Percentiles rank a stretch among this genome's conserved stretches.
Conservation (phyloP, 2,113 vertebrate species). For the Psilopsiagon aurifrons region DNA sequence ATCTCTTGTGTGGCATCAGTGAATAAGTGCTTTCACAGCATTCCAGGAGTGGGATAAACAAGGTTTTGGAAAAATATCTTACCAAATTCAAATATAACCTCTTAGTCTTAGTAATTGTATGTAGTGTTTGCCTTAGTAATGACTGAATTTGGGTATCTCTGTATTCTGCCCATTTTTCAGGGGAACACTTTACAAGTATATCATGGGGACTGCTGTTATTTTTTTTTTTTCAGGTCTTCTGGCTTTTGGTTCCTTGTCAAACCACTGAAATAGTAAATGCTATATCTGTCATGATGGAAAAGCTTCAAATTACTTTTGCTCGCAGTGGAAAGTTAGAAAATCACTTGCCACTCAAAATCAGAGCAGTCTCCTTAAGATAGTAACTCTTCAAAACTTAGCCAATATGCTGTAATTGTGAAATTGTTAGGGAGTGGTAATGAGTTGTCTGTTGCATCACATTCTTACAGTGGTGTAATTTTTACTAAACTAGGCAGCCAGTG, state of each 20-base stretch:
- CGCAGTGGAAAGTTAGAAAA: neutral
- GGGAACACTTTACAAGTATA: neutral
- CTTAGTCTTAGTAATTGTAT: neutral
- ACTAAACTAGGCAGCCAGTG: neutral
- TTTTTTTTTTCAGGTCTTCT: neutral
- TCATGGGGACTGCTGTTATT: neutral
- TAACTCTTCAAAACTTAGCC: neutral
- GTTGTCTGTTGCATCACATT: neutral
- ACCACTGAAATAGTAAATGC: neutral
- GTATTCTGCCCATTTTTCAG: neutral
- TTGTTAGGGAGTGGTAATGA: neutral
- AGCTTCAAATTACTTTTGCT: neutral
- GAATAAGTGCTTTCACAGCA: neutral
- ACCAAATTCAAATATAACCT: fast-evolving
- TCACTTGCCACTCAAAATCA: neutral
- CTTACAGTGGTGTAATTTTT: neutral
- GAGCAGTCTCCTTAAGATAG: neutral
- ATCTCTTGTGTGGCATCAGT: neutral
- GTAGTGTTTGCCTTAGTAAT: neutral
- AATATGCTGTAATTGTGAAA: neutral
- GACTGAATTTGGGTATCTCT: fast-evolving
- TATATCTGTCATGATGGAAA: neutral
- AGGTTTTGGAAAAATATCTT: neutral
- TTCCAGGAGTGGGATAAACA: neutral
- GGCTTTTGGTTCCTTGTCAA: neutral